phyloP scores from a whole-genome alignment of 1,140 invertebrate genomes.

The Triops cancriformis region DNA sequence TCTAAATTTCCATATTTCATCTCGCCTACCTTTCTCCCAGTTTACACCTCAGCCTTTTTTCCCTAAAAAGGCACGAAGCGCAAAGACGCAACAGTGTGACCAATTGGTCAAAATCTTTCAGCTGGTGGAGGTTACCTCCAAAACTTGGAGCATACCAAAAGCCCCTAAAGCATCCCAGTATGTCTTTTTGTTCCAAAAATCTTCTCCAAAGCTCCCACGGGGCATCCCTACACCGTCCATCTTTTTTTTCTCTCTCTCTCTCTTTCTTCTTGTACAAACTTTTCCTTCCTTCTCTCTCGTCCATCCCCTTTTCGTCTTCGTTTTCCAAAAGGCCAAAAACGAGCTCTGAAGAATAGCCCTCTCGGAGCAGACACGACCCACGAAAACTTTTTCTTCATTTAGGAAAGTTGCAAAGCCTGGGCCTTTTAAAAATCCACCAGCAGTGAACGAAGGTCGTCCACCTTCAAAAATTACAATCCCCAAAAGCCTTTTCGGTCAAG shows the following conservation, averaged over 20 bases:
- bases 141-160: not conserved
- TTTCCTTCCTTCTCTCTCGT: too few species aligned
- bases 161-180: too few species aligned
- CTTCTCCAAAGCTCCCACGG: too few species aligned
- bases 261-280: too few species aligned
- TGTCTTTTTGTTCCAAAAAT: too few species aligned
- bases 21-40: not conserved
- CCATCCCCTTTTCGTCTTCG: too few species aligned
- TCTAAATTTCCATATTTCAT: not conserved
- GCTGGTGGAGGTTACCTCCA: not conserved
- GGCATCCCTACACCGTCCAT: too few species aligned
- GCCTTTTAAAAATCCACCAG: not conserved
- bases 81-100: not conserved
- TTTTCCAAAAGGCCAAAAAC: too few species aligned
- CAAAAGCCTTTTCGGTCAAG: not conserved
- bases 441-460: not conserved
- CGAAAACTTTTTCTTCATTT: too few species aligned
- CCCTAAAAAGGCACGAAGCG: not conserved
- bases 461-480: not conserved
- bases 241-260: too few species aligned
- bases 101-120: not conserved
- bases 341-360: too few species aligned
- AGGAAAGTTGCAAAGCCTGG: not conserved
- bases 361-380: not conserved
- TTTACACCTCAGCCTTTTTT: not conserved